Base-by-base conservation (phyloP, 2,113 vertebrate species). In the Sceloporus undulatus region DNA sequence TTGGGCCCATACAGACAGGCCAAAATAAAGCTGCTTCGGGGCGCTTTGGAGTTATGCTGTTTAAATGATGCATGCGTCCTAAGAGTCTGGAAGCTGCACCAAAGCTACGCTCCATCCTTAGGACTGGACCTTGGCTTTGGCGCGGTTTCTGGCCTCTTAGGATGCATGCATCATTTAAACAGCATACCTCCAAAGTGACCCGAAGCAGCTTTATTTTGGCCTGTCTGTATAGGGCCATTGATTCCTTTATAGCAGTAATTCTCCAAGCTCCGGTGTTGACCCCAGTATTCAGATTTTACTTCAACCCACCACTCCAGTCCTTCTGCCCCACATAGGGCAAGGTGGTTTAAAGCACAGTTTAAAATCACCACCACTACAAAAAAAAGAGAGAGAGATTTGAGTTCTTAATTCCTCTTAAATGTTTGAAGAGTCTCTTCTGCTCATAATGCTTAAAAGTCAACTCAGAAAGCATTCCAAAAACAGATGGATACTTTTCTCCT, bases 381-480 rank as follows among this genome's bases (percentile, higher is more conserved):
- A 38, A 34, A 34, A 34, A 34, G 34, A 34, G 34, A 34, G 34
- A 87, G 66, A 56, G 0, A 52, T 11, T 77, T 54, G 80, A 84
- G 23, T 5, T 65, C 82, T 81, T 40, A 0, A 14, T 83, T 87
- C 85, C 25, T 87, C 66, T 76, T 85, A 87, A 93, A 83, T 1
- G 0, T 80, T 84, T 82, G 82, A 81, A 76, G 40, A 1, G 21
- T 27, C 70, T 90, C 48, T 85, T 89, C 77, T 54, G 84, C 25
- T 73, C 84, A 90, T 5, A 88, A 62, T 87, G 42, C 27, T 90
- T 56, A 48, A 38, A 92, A 79, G 68, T 91, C 54, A 85, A 5
- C 91, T 84, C 86, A 91, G 85, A 90, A 91, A 82, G 25, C 34
- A 77, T 42, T 84, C 74, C 56, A 38, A 88, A 88, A 40, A 75